Evolutionary conservation across 2,797 vertebrate genomes (phyloP), one percentile per base, ranked within the genome.

Genomic region (Arctocebus calabarensis): DNA sequence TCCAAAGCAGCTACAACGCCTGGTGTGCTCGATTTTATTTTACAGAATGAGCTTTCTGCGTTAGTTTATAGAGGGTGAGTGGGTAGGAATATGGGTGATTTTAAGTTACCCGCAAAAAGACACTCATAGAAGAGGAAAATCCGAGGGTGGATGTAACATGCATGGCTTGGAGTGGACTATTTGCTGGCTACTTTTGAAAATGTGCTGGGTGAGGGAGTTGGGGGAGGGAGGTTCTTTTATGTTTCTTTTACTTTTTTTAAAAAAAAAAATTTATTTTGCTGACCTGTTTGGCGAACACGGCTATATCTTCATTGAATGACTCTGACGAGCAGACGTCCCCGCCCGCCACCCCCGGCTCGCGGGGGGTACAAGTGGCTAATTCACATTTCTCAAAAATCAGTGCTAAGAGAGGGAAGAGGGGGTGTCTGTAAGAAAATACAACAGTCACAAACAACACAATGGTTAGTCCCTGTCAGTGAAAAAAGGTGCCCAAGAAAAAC

Each of bases 341-440:
- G 98, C 99, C 99, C 94, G 99, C 99, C 98, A 99, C 99, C 98
- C 99, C 99, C 97, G 99, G 99, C 98, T 99, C 99, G 98, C 99
- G 99, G 98, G 99, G 99, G 97, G 99, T 99, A 98, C 99, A 99
- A 97, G 99, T 99, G 98, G 99, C 99, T 99, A 99, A 99, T 99
- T 99, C 99, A 99, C 99, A 99, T 99, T 99, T 99, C 99, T 99
- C 99, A 99, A 99, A 99, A 99, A 99, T 99, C 99, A 99, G 99
- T 99, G 99, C 99, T 99, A 99, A 99, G 98, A 99, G 99, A 98
- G 99, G 99, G 98, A 99, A 99, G 97, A 99, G 99, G 98, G 99
- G 99, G 98, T 99, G 99, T 99, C 99, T 99, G 99, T 97, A 99
- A 99, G 98, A 98, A 98, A 99, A 99, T 98, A 99, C 98, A 99